Evolutionary conservation across 2,113 vertebrate species (phyloP), one percentile per base, ranked within the genome.

Genomic region (Aspiorhynchus laticeps): DNA sequence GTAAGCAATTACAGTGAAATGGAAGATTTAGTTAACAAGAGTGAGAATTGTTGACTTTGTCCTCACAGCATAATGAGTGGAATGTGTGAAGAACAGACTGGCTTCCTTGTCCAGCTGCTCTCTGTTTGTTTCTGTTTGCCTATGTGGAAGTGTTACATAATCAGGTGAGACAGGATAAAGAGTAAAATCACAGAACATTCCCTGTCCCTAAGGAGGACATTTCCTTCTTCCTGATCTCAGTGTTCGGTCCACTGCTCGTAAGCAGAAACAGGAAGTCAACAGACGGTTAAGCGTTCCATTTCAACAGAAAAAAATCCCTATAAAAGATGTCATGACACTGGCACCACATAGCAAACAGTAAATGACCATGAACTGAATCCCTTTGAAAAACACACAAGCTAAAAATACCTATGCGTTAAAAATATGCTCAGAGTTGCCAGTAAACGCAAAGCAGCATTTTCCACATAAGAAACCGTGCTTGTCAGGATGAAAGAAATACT

Each of bases 101-200:
- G 21, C 26, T 83, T 83, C 63, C 80, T 46, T 74, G 63, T 51
- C 61, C 81, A 24, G 15, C 51, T 36, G 76, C 12, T 65, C 33
- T 48, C 15, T 74, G 71, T 84, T 48, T 76, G 67, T 65, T 26
- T 71, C n/a, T 59, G 73, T 74, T 69, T 81, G 78, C 48, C 21
- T 76, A 26, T 74, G 48, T 67, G 56, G 46, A 26, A 17, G 31
- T 17, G 79, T 91, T 89, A 88, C 89, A 91, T 88, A 91, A 92
- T 71, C 14, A 73, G 53, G 88, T 85, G 65, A 92, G 26, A 86
- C 43, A 90, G 89, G 85, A 51, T 78, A 86, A 88, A 88, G 63
- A 33, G 65, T 78, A 81, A 85, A 73, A 91, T 87, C 90, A 89
- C 89, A 80, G 83, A 88, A 88, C 84, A 77, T 76, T 61, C 65